Base-by-base conservation (phyloP, 2,888 invertebrate species). In the Chloroclysta siterata region DNA sequence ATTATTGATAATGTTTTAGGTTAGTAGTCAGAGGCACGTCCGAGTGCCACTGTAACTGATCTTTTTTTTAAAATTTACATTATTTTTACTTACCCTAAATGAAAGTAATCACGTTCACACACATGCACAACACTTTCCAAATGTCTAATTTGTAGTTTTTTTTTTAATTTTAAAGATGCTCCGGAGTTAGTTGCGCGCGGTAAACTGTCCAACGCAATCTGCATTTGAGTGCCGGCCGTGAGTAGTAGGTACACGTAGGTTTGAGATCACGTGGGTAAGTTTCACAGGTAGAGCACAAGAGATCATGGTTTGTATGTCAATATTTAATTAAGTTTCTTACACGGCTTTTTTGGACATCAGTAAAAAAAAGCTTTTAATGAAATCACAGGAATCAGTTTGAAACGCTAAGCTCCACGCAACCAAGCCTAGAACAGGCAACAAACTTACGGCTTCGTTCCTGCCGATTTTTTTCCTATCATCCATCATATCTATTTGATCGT, bases 191-290 rank as follows among this genome's bases (percentile, higher is more conserved):
- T 61, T 39, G 69, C 73, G 66, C 66, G 67, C 70, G 57, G 57
- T 46, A 53, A 42, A 72, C 70, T 72, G 66, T 54, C 67, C 63
- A 66, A 22, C 65, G 68, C 62, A 69, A 74, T 65, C 66, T 53
- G 58, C 58, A 62, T 44, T 52, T 46, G 53, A 59, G 22, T 56
- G 53, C 22, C 36, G 51, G 50, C 42, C 53, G 44, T 17, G 44
- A 53, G 53, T 69, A 60, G 55, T 22, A 22, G 11, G 54, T 47
- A 52, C 57, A 51, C 33, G 28, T 48, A 54, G n/a, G 42, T 39
- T 17, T 10, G 13, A 22, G 28, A 48, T 64, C 60, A 60, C 64
- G 59, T 63, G 63, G 29, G 33, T 1, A 11, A 8, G 46, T 14
- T 44, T 44, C 8, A 46, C 17, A 46, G 46, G 46, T 46, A 46